These are phyloP conservation scores for Stercorarius parasiticus DNA, from an alignment of 2,113 vertebrate genomes.

Conservation along the genomic window DNA sequence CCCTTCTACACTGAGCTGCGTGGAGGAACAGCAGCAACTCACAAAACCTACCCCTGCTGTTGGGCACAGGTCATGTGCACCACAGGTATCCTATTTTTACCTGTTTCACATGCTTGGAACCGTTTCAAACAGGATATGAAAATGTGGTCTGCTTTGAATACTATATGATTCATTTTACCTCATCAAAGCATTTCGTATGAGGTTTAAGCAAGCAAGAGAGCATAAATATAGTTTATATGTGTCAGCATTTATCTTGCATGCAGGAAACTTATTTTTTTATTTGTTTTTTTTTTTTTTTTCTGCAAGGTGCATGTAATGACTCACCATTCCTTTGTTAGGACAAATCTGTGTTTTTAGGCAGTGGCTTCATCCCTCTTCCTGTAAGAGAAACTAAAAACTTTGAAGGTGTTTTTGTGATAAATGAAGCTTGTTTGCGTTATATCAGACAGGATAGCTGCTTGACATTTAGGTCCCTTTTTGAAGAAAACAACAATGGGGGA, in stretches of 20 bases:
- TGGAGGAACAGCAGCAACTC: background rate
- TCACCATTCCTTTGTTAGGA: background rate
- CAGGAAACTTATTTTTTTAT: background rate
- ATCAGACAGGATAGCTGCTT: background rate
- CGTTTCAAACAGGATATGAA: background rate
- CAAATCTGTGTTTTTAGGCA: background rate
- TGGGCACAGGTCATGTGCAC: fast-evolving
- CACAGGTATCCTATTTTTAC: background rate
- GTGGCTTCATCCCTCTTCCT: background rate
- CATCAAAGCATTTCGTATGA: background rate
- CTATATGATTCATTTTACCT: background rate
- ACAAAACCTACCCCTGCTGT: background rate
- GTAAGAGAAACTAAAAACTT: background rate
- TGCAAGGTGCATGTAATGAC: background rate
- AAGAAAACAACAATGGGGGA: background rate
- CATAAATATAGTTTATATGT: background rate
- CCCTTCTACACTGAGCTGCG: fast-evolving
- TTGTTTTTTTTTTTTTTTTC: background rate
- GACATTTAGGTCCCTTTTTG: background rate
- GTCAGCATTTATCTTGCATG: background rate
- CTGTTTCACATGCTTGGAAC: background rate
- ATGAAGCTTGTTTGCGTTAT: background rate
- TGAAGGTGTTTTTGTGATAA: background rate
- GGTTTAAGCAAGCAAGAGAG: background rate
- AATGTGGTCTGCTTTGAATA: background rate